Evolutionary conservation across 1,140 invertebrate genomes (phyloP).

Genomic region (Solen grandis): DNA sequence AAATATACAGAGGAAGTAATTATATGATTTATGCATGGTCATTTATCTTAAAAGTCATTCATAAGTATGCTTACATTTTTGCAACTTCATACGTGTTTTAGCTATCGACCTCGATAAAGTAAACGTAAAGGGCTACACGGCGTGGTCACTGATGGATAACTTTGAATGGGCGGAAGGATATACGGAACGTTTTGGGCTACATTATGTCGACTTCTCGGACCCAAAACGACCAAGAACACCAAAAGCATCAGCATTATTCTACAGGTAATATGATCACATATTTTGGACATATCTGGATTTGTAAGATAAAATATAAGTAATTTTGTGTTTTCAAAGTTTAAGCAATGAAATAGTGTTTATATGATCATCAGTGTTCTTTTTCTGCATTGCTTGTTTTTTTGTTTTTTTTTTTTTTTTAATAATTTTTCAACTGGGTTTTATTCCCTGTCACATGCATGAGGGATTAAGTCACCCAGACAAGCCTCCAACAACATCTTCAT

Average conservation of each 20-base stretch:
- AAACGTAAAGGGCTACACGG: slow-evolving; percentile 86
- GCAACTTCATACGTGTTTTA: slow-evolving; percentile 67
- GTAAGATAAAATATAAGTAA: background rate
- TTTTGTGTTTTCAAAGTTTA: background rate
- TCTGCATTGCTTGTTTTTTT: background rate
- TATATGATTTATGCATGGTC: slow-evolving; percentile 23
- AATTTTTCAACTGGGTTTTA: background rate
- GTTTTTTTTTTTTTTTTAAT: background rate
- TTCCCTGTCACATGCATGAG: no score
- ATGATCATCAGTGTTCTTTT: background rate
- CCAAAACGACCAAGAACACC: slow-evolving; percentile 85
- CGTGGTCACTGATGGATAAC: slow-evolving; percentile 90
- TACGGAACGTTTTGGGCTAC: slow-evolving; percentile 86
- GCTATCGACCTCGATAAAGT: slow-evolving; percentile 84
- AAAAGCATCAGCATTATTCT: slow-evolving; percentile 82
- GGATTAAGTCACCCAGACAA: no score
- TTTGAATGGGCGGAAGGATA: slow-evolving; percentile 86
- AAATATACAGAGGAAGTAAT: background rate
- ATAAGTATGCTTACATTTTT: slow-evolving; percentile 52
- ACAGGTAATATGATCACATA: slow-evolving; percentile 62
- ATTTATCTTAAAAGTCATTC: slow-evolving; percentile 48
- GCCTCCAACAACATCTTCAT: no score
- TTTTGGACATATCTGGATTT: slow-evolving; percentile 30
- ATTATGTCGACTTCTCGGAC: slow-evolving; percentile 87
- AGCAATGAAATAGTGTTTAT: background rate